phyloP scores from a whole-genome alignment of 1,140 invertebrate species.

The Macrotrachela quadricornifera region DNA sequence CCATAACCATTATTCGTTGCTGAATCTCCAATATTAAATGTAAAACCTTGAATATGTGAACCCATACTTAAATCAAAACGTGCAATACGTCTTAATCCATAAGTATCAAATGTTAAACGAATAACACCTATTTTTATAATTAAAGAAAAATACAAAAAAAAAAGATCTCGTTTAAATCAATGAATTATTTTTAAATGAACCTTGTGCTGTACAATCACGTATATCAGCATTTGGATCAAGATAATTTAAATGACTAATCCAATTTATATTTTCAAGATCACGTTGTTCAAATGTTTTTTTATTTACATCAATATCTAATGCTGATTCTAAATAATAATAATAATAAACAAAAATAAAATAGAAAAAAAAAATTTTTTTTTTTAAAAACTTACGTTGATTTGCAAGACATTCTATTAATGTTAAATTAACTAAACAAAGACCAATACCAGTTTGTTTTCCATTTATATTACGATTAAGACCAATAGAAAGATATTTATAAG shows the following conservation, averaged over 20 bases:
- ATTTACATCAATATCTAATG: neutral
- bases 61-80: conserved; percentile 7
- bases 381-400: neutral
- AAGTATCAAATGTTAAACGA: conserved; percentile 1
- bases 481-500: neutral
- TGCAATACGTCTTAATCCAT: neutral
- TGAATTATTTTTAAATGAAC: too few relatives aligned
- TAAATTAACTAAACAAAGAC: conserved; percentile 1
- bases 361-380: too few relatives aligned
- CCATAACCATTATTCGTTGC: conserved; percentile 8
- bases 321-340: neutral
- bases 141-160: neutral
- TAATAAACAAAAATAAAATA: too few relatives aligned
- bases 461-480: conserved; percentile 1
- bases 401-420: conserved; percentile 4
- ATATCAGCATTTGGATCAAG: neutral
- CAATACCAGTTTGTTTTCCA: neutral
- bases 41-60: neutral
- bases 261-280: neutral
- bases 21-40: conserved; percentile 9
- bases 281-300: neutral
- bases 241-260: conserved; percentile 1
- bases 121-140: neutral
- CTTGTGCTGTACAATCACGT: neutral
- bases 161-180: neutral